These are phyloP conservation scores for Calosoma granatense DNA, from an alignment of 1,140 invertebrate genomes.

Conservation along the genomic window DNA sequence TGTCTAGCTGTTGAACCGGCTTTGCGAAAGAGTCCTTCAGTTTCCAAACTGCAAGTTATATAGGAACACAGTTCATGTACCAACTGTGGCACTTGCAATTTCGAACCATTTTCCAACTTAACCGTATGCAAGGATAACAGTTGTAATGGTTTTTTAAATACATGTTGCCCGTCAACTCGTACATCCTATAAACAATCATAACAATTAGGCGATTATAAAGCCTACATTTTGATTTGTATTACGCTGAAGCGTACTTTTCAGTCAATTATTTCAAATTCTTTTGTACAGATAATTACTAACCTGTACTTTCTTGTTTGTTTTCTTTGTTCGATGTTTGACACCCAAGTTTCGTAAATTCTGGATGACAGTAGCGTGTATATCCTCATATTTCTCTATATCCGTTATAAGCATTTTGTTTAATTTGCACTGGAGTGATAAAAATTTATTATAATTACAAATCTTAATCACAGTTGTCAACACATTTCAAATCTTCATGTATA, in stretches of 20 bases:
- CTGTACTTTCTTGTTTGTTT: slow-evolving; percentile 42
- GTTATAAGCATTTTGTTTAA: slow-evolving; percentile 49
- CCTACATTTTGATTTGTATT: slow-evolving; percentile 14
- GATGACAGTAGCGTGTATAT: slow-evolving; percentile 47
- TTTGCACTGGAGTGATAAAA: slow-evolving; percentile 6
- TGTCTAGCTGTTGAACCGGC: slow-evolving; percentile 70
- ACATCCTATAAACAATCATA: slow-evolving; percentile 19
- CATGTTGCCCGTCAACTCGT: slow-evolving; percentile 37
- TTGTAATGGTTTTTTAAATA: slow-evolving; percentile 50
- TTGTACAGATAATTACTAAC: slow-evolving; percentile 32
- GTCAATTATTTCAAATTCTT: slow-evolving; percentile 14
- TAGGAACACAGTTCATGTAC: slow-evolving; percentile 59
- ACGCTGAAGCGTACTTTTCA: slow-evolving; percentile 16
- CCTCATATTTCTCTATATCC: slow-evolving; percentile 51
- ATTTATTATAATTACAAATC: not conserved
- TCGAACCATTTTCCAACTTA: slow-evolving; percentile 42
- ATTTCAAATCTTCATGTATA: not conserved
- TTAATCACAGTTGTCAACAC: not conserved
- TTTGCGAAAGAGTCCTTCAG: slow-evolving; percentile 77
- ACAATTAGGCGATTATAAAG: slow-evolving; percentile 14
- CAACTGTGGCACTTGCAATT: slow-evolving; percentile 63
- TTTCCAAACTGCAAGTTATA: slow-evolving; percentile 52
- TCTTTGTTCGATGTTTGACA: slow-evolving; percentile 53
- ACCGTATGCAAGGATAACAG: slow-evolving; percentile 50
- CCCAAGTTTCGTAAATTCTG: slow-evolving; percentile 48